Evolutionary conservation across 2,888 invertebrate genomes (phyloP).

Genomic region (Amiota communis): DNA sequence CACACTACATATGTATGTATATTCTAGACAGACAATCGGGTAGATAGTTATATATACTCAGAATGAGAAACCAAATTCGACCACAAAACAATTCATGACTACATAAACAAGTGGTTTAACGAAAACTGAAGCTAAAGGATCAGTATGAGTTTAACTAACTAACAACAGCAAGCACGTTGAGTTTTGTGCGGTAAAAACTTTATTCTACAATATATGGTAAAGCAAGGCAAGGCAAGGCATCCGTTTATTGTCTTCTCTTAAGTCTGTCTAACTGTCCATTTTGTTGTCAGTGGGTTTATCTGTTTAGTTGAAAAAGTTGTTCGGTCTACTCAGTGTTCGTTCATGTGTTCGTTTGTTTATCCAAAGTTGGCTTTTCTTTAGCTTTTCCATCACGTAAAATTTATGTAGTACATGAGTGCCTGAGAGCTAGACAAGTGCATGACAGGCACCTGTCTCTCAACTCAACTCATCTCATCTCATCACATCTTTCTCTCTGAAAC

Average conservation of each 20-base stretch:
- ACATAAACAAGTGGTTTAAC: conserved; percentile 25
- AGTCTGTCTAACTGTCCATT: no score
- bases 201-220: no score
- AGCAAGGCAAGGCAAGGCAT: no score
- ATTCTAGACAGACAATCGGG: background rate
- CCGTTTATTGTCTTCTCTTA: no score
- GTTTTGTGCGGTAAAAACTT: no score
- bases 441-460: conserved; percentile 20
- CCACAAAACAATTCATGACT: conserved; percentile 56
- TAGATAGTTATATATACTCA: background rate
- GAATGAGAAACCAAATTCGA: conserved; percentile 29
- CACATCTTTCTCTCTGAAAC: background rate
- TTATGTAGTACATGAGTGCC: background rate
- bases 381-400: background rate
- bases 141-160: background rate
- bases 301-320: background rate
- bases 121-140: background rate
- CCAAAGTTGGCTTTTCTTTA: background rate
- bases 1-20: no score
- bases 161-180: no score
- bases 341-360: background rate
- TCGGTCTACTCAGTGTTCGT: background rate
- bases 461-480: background rate
- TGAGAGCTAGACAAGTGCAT: conserved; percentile 10
- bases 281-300: conserved; percentile 11